These are phyloP conservation scores for Platysteira castanea DNA, from an alignment of 2,113 vertebrate genomes.

Conservation along the genomic window DNA sequence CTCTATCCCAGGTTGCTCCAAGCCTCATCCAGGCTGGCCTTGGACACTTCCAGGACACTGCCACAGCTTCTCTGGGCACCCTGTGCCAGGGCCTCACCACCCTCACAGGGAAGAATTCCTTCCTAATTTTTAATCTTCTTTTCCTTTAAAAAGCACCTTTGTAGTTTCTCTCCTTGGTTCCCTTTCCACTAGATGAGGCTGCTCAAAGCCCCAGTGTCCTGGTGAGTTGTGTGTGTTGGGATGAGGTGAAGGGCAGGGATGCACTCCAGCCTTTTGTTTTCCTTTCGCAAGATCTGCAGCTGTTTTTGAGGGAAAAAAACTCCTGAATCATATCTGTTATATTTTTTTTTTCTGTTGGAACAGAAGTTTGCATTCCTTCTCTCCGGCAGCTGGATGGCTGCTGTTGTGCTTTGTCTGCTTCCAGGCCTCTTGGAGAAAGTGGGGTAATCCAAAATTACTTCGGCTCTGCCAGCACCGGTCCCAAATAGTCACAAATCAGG, in stretches of 20 bases:
- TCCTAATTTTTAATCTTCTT: neutral
- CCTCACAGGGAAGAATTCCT: neutral
- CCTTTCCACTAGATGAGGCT: neutral
- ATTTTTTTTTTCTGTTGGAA: neutral
- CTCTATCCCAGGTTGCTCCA: neutral
- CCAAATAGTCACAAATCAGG: neutral
- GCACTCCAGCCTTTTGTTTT: neutral
- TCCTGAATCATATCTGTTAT: neutral
- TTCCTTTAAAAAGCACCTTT: neutral
- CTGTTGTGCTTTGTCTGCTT: neutral
- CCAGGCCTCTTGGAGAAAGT: neutral
- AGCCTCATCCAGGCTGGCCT: fast-evolving
- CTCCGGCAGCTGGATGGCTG: neutral
- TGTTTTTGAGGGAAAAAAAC: neutral
- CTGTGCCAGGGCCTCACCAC: neutral
- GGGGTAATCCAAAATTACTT: neutral
- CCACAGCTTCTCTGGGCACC: neutral
- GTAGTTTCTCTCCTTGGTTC: neutral
- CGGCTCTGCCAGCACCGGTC: neutral
- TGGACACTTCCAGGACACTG: neutral
- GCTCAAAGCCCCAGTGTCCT: neutral
- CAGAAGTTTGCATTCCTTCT: neutral
- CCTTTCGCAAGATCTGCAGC: neutral
- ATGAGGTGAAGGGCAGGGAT: neutral
- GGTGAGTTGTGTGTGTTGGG: neutral